These are phyloP conservation scores for Mythimna lalbum DNA, from an alignment of 2,888 invertebrate genomes.

Conservation along the genomic window DNA sequence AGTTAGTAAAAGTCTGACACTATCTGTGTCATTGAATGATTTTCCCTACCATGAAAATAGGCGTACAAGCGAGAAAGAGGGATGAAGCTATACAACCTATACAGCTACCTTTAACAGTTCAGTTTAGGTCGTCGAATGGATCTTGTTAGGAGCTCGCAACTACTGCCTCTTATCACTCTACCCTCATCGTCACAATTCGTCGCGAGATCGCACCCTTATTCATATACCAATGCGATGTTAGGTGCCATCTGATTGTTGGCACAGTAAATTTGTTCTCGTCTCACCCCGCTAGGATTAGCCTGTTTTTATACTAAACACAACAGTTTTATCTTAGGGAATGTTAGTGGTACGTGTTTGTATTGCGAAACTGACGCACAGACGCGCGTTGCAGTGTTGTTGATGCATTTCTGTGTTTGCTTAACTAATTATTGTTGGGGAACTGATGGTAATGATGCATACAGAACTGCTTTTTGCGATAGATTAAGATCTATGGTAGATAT, in stretches of 20 bases:
- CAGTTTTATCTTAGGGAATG: constrained; percentile 82
- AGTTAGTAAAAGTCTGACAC: too few species aligned
- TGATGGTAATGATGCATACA: constrained; percentile 1
- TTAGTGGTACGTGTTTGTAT: constrained; percentile 79
- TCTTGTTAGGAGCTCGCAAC: too few species aligned
- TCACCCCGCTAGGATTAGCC: constrained; percentile 85
- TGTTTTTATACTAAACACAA: constrained; percentile 87
- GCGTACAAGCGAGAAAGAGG: too few species aligned
- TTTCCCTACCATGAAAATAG: too few species aligned
- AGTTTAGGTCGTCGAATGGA: too few species aligned
- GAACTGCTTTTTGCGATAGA: background rate
- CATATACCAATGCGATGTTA: constrained; percentile 81
- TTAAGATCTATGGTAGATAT: background rate
- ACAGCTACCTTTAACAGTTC: too few species aligned
- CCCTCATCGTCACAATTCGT: constrained; percentile 1
- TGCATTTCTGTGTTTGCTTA: constrained; percentile 32
- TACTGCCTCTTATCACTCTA: too few species aligned
- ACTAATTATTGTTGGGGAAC: constrained; percentile 10
- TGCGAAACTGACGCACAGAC: constrained; percentile 71
- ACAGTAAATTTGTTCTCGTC: constrained; percentile 88
- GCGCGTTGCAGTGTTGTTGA: constrained; percentile 41
- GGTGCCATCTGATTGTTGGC: constrained; percentile 86
- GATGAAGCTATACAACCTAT: too few species aligned
- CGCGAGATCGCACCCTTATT: constrained; percentile 68
- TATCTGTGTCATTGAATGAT: too few species aligned